These are phyloP conservation scores for Phthorimaea operculella DNA, from an alignment of 1,140 invertebrate genomes.

Conservation along the genomic window DNA sequence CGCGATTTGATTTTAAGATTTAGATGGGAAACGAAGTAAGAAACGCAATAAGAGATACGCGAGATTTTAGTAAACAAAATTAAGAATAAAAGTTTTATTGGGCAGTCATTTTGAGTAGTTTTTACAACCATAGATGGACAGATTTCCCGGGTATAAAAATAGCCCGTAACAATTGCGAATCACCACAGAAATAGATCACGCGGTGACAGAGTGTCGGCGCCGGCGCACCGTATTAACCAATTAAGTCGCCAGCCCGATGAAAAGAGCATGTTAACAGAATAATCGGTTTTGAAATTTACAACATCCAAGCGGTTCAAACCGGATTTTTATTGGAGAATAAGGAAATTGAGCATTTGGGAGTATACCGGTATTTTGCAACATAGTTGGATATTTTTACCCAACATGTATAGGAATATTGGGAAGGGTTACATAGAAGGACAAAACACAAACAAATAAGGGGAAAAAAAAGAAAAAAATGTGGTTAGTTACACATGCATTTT, in stretches of 20 bases:
- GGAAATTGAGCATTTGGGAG: no score
- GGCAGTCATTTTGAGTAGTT: no score
- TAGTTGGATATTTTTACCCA: no score
- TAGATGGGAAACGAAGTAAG: no score
- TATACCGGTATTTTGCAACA: no score
- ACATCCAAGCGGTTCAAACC: no score
- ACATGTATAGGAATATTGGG: constrained; percentile 5
- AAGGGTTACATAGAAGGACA: constrained; percentile 12
- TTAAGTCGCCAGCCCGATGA: constrained; percentile 30
- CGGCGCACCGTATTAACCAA: constrained; percentile 45
- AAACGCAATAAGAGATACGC: no score
- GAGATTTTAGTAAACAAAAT: no score
- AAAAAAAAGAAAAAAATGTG: constrained; percentile 28
- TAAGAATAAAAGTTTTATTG: no score
- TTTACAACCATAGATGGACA: no score
- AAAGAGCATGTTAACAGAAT: constrained; percentile 20
- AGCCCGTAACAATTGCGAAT: constrained; percentile 4
- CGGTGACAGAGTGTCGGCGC: constrained; percentile 21
- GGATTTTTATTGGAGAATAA: no score
- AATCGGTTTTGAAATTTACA: not conserved
- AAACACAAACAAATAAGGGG: constrained; percentile 36
- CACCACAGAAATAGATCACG: constrained; percentile 26
- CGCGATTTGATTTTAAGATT: not conserved
- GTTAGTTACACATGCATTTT: constrained; percentile 42
- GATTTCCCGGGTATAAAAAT: constrained; percentile 2